Evolutionary conservation across 2,797 vertebrate genomes (phyloP).

Genomic region (Crenichthys baileyi): DNA sequence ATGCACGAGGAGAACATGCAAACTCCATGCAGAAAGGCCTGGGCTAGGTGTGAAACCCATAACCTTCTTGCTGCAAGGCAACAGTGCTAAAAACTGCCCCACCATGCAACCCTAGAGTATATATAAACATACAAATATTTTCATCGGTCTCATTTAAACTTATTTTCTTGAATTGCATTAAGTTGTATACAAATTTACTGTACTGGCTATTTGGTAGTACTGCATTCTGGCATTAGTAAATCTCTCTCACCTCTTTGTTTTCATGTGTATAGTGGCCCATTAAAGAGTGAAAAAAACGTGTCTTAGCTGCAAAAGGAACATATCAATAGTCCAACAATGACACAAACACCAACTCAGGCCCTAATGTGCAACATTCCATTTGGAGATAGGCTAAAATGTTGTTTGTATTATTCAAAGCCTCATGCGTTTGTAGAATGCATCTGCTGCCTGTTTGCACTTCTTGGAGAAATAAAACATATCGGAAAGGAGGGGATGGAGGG

Average conservation of each 20-base stretch:
- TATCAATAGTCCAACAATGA: slow-evolving; percentile 36
- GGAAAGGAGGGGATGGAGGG: slow-evolving; percentile 22
- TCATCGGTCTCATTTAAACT: neutral
- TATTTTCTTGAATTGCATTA: neutral
- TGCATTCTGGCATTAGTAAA: neutral
- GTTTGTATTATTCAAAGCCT: slow-evolving; percentile 56
- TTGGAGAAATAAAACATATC: slow-evolving; percentile 24
- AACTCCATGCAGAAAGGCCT: too few relatives aligned
- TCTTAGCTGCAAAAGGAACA: neutral
- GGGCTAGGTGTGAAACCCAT: neutral
- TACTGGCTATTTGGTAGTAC: neutral
- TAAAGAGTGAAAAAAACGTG: neutral
- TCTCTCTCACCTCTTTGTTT: neutral
- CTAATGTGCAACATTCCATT: slow-evolving; percentile 28
- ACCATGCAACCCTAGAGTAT: neutral
- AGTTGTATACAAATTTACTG: neutral
- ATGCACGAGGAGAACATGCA: too few relatives aligned
- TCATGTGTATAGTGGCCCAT: neutral
- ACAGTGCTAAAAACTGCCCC: neutral
- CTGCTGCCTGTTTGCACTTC: slow-evolving; percentile 37
- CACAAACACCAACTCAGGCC: slow-evolving; percentile 8
- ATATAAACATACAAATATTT: neutral
- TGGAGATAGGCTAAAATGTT: slow-evolving; percentile 40
- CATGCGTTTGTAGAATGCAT: slow-evolving; percentile 52
- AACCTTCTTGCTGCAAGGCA: neutral